Percentiles rank a stretch among this genome's conserved stretches.
Conservation (phyloP, 2,797 vertebrate genomes). For the Echeneis naucrates region DNA sequence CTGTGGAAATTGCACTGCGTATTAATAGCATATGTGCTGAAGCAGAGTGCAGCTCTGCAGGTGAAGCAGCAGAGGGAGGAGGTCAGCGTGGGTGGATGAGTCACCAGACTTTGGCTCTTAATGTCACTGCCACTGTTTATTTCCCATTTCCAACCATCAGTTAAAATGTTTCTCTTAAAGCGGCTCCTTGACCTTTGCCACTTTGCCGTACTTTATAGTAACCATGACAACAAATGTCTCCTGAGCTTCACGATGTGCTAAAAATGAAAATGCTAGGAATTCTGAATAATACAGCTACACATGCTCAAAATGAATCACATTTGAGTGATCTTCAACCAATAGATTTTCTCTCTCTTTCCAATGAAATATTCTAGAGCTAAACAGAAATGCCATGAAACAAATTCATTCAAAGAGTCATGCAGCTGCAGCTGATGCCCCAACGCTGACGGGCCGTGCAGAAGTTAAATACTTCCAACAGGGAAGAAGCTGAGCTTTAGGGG, state of each 20-base stretch:
- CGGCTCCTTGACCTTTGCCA: background rate
- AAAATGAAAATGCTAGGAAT: background rate
- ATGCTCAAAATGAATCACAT: no score
- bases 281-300: no score
- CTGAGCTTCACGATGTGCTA: background rate
- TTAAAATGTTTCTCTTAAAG: background rate
- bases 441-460: conserved; percentile 8
- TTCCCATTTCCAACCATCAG: background rate
- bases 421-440: background rate
- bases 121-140: background rate
- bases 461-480: conserved; percentile 18
- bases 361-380: no score
- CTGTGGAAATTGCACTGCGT: background rate
- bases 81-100: background rate
- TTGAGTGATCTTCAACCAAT: no score
- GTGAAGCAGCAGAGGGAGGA: background rate
- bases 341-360: no score
- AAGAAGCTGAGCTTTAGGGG: conserved; percentile 11
- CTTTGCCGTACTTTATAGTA: background rate
- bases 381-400: no score
- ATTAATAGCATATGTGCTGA: background rate
- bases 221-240: background rate
- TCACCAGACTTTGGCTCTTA: background rate
- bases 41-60: background rate
- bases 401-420: no score